Evolutionary conservation across 2,113 vertebrate genomes (phyloP), one percentile per base, ranked within the genome.

Genomic region (Spizaetus ornatus): DNA sequence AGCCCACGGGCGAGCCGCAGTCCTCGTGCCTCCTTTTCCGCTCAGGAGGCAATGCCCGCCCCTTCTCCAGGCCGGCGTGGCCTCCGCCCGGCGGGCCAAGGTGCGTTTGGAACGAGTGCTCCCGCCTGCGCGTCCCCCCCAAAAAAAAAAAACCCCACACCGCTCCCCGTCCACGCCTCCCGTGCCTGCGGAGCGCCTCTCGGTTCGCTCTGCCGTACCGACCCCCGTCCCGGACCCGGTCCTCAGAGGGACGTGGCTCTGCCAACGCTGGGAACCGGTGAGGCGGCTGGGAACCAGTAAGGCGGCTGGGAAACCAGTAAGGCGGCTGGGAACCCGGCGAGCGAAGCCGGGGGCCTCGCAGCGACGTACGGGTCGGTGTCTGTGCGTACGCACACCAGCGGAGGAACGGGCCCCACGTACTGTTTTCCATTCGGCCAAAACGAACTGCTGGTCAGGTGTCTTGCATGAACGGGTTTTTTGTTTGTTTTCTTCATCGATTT

Each of bases 371-470:
- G 8, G 7, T 32, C 0, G 0, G 36, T 16, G 63, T n/a, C 2
- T 2, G 10, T 4, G 6, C 14, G 14, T 4, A 29, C 26, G 6
- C 26, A 10, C 66, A 25, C 65, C 81, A 21, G 32, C 8, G 11
- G 34, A 17, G 59, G 40, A 53, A 8, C 4, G 2, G 63, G 25
- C 50, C 59, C 34, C 23, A 5, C n/a, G 0, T 8, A 5, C 52
- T 53, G 31, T 40, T 94, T 82, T 92, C 76, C 23, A 6, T 86
- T 52, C 70, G 62, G 62, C 52, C 69, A n/a, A 26, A 77, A 77
- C 11, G 59, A 95, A 85, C 97, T 97, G 97, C 97, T 97, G 97
- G 96, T 89, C 97, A 97, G 95, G 71, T 69, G 66, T 92, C 86
- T 94, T 93, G 63, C 89, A 70, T 76, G 50, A 55, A 88, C 38